Evolutionary conservation across 2,888 invertebrate genomes (phyloP), one percentile per base, ranked within the genome.

Genomic region (Pristionchus entomophagus): DNA sequence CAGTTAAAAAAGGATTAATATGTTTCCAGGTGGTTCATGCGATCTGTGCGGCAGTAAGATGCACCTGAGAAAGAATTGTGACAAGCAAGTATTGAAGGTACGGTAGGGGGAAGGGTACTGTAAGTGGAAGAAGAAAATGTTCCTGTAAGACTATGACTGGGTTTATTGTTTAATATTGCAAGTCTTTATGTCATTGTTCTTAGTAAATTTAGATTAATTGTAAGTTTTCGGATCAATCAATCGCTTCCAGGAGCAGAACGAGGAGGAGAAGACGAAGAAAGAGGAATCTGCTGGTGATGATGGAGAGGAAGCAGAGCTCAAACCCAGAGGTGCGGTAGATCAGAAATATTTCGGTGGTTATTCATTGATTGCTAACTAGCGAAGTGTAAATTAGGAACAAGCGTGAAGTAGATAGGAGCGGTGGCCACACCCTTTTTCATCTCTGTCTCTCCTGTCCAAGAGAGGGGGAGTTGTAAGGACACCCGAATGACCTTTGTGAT

Each of bases 31-130:
- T 12, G 91, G 91, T n/a, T 97, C 97, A 93, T 96, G 94, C 89
- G 93, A 96, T 90, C 94, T 96, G 3, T 97, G 97, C 94, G 96
- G 96, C 8, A 96, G 96, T 94, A 96, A 96, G 17, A 96, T 96
- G 73, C 97, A 97, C 94, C 94, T 97, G 88, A 96, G 95, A 90
- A 96, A 96, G 93, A 96, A 96, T 93, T 97, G 83, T 59, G 49
- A 84, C 96, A 93, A 82, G 59, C 82, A 82, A 38, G 59, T 41
- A 51, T 51, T 80, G 29, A 80, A 80, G 78, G 78, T 80, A 80
- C 78, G 51, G 32, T 80, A 32, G 19, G 5, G 14, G 10, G 29
- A 8, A 26, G 38, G 38, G 14, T 77, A 41, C 29, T 12, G 77
- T 32, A 32, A n/a, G 35, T 32, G 5, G 2, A 65, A 32, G 65